A percentile compares a stretch with the other conserved stretches of the same genome.
These are phyloP conservation scores for Oligia latruncula DNA, from an alignment of 2,888 invertebrate genomes.

Conservation along the genomic window DNA sequence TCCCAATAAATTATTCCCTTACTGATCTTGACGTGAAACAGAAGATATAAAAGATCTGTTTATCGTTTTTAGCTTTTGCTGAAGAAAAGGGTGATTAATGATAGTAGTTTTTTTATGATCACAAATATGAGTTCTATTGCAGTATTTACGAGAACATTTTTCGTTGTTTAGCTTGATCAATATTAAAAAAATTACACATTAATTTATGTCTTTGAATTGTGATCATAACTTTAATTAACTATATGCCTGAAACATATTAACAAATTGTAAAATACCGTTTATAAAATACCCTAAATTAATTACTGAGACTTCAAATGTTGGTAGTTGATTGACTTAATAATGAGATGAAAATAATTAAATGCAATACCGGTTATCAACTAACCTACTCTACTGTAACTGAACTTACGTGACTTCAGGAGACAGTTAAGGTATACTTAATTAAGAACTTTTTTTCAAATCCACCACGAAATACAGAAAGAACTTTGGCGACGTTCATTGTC, in stretches of 20 bases:
- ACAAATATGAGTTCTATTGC: conserved; percentile 6
- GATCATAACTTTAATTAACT: conserved; percentile 5
- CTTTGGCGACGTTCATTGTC: not conserved
- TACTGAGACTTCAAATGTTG: conserved; percentile 2
- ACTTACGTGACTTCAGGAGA: not conserved
- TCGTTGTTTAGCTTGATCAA: not conserved
- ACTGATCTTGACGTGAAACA: conserved; percentile 36
- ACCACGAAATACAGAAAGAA: not conserved
- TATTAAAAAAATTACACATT: not conserved
- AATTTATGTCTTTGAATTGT: not conserved
- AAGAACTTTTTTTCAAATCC: not conserved
- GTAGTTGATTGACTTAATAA: not conserved
- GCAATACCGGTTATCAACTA: too few relatives aligned
- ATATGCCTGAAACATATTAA: not conserved
- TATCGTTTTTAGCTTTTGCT: conserved; percentile 24
- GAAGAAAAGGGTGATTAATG: conserved; percentile 44
- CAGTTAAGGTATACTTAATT: not conserved
- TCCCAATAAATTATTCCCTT: conserved; percentile 30
- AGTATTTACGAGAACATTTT: not conserved
- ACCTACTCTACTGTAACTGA: not conserved
- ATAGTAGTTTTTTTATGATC: conserved; percentile 6
- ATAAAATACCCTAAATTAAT: not conserved
- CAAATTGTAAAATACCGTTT: not conserved
- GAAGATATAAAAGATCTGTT: conserved; percentile 39
- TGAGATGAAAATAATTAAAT: not conserved